phyloP scores from a whole-genome alignment of 30 jellyfish, hydroid and myxozoan species.

The Aurelia sp. region DNA sequence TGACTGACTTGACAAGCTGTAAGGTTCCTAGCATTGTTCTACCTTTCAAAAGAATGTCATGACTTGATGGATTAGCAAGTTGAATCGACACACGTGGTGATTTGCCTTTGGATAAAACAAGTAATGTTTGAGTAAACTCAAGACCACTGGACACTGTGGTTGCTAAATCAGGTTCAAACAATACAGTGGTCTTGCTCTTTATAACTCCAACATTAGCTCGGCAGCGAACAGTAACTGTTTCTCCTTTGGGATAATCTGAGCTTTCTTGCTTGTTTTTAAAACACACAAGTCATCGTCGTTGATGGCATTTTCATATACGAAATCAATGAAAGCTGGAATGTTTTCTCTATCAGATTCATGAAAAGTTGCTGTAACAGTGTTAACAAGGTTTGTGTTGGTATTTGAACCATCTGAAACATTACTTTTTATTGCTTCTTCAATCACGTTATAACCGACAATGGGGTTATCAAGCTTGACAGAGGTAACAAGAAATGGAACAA shows the following conservation, averaged over 20 bases:
- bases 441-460: neutral
- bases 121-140: slow-evolving; percentile 6
- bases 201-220: neutral
- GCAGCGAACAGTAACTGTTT: slow-evolving; percentile 6
- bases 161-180: neutral
- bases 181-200: neutral
- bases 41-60: neutral
- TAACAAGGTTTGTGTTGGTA: neutral
- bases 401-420: neutral
- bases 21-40: slow-evolving; percentile 13
- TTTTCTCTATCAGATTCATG: neutral
- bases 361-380: slow-evolving; percentile 18
- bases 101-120: slow-evolving; percentile 1
- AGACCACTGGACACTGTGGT: neutral
- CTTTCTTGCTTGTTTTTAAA: slow-evolving; percentile 14
- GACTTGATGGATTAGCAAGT: neutral
- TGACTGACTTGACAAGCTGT: slow-evolving; percentile 13
- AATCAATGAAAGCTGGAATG: slow-evolving; percentile 32
- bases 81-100: slow-evolving; percentile 2
- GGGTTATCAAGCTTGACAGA: neutral
- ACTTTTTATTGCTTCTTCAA: too few relatives aligned
- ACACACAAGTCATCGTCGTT: slow-evolving; percentile 31
- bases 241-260: slow-evolving; percentile 28
- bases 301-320: slow-evolving; percentile 21
- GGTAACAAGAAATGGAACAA: too few relatives aligned